Percentiles rank a stretch among this genome's conserved stretches.
Conservation (phyloP, 30 jellyfish, hydroid and myxozoan genomes). For the Turritopsis dohrnii region DNA sequence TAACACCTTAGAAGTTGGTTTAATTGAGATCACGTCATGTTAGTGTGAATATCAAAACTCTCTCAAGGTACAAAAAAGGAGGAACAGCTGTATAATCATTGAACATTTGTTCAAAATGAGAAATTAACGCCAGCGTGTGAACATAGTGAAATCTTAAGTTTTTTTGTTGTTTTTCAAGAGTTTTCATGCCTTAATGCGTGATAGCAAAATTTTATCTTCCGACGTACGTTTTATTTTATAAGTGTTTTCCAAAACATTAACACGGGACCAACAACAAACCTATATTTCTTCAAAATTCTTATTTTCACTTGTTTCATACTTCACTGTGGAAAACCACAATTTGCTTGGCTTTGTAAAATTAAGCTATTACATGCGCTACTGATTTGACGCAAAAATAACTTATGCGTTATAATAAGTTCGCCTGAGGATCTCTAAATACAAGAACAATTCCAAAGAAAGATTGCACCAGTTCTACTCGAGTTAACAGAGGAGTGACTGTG, state of each 20-base stretch:
- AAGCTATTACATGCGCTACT: background rate
- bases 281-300: no score
- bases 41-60: background rate
- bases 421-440: no score
- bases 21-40: background rate
- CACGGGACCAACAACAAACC: background rate
- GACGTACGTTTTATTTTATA: background rate
- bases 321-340: background rate
- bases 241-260: background rate
- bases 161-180: no score
- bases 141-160: no score
- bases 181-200: background rate
- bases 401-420: no score
- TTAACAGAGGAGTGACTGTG: no score
- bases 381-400: no score
- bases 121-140: no score
- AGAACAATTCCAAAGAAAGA: background rate
- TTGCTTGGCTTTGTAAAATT: background rate
- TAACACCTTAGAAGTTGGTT: background rate
- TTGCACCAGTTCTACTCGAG: no score
- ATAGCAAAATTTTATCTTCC: background rate
- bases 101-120: no score
- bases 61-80: background rate
- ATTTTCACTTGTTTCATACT: background rate
- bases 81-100: background rate